Evolutionary conservation across 2,888 invertebrate genomes (phyloP).

Genomic region (Drosophila affinis): DNA sequence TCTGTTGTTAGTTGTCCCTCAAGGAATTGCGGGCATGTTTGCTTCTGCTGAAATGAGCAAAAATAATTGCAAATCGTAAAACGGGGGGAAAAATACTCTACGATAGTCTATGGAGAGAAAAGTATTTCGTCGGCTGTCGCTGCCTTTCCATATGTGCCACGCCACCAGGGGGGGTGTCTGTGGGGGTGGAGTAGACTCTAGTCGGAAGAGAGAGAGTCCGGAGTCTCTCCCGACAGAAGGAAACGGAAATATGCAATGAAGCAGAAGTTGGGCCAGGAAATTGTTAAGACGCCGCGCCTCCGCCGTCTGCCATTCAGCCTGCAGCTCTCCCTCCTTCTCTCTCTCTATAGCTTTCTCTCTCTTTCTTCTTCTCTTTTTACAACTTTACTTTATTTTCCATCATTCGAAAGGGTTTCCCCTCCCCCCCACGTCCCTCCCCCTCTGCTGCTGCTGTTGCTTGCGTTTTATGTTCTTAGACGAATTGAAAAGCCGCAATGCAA

Average conservation of each 20-base stretch:
- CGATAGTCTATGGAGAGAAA: conserved; percentile 2
- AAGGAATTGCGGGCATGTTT: conserved; percentile 72
- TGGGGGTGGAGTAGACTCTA: not conserved
- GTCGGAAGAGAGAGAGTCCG: not conserved
- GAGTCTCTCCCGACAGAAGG: conserved; percentile 36
- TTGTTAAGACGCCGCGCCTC: conserved; percentile 73
- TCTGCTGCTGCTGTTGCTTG: conserved; percentile 11
- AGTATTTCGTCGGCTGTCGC: conserved; percentile 51
- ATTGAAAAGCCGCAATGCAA: conserved; percentile 76
- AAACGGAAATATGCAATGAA: conserved; percentile 78
- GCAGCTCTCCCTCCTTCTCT: not conserved
- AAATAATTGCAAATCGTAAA: conserved; percentile 79
- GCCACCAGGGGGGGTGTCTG: not conserved
- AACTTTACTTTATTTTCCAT: conserved; percentile 65
- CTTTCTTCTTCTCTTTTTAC: conserved; percentile 43
- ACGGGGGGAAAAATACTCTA: conserved; percentile 28
- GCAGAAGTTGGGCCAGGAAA: conserved; percentile 78
- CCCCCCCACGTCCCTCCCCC: conserved; percentile 1
- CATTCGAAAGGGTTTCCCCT: conserved; percentile 70
- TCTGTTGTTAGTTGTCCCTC: conserved; percentile 60
- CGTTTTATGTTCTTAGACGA: conserved; percentile 72
- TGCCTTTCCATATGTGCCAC: conserved; percentile 33
- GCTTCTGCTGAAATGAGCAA: conserved; percentile 79
- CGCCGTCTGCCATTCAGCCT: conserved; percentile 31
- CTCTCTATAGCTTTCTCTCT: conserved; percentile 4